phyloP scores from a whole-genome alignment of 2,888 invertebrate species.

The Drosophila mayaguana region DNA sequence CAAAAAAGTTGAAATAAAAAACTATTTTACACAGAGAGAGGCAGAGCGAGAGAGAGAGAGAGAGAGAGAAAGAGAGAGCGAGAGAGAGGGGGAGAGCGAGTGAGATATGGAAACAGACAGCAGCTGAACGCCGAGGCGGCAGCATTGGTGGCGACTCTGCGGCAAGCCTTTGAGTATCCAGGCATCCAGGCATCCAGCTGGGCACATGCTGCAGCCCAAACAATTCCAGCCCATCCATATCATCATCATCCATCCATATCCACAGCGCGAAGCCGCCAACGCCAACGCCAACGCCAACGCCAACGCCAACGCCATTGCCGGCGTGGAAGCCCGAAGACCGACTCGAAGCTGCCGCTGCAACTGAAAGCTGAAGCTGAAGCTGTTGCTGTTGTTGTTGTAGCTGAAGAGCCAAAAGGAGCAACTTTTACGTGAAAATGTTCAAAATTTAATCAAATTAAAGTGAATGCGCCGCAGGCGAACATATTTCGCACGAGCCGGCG shows the following conservation, averaged over 20 bases:
- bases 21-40: constrained; percentile 56
- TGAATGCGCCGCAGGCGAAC: constrained; percentile 79
- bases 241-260: constrained; percentile 34
- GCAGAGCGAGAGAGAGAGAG: background rate
- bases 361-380: constrained; percentile 19
- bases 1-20: constrained; percentile 46
- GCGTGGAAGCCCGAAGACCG: constrained; percentile 2
- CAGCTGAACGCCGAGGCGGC: constrained; percentile 70
- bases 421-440: constrained; percentile 82
- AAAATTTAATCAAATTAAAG: constrained; percentile 83
- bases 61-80: constrained; percentile 6
- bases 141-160: constrained; percentile 54
- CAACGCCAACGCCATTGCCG: constrained; percentile 10
- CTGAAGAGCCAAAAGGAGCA: constrained; percentile 68
- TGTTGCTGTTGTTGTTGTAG: too few species aligned
- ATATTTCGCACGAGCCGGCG: constrained; percentile 75
- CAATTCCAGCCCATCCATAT: constrained; percentile 48
- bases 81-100: background rate
- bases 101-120: constrained; percentile 59
- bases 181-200: constrained; percentile 64
- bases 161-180: constrained; percentile 66
- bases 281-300: constrained; percentile 6
- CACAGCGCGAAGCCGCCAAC: constrained; percentile 30
- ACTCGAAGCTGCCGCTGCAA: constrained; percentile 18
- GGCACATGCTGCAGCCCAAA: constrained; percentile 34